Percentiles rank a stretch among this genome's conserved stretches.
phyloP scores from a whole-genome alignment of 1,140 invertebrate genomes.

The Helicoverpa armigera region DNA sequence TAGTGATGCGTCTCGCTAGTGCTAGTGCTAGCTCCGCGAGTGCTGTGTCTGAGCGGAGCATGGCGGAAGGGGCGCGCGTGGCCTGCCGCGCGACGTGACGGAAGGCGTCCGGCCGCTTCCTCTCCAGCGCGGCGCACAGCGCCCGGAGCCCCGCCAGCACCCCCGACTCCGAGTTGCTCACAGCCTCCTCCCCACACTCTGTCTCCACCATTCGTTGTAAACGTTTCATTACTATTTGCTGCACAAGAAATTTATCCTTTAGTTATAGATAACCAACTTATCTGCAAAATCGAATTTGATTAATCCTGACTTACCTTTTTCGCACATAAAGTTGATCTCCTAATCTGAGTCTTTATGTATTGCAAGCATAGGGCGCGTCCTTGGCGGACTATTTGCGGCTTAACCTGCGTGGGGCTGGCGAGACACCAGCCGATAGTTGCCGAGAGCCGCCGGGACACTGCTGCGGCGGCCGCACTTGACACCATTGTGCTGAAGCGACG shows the following conservation, averaged over 20 bases:
- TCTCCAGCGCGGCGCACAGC: slow-evolving; percentile 80
- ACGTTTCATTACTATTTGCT: slow-evolving; percentile 82
- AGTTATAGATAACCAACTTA: no score
- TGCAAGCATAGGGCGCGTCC: slow-evolving; percentile 82
- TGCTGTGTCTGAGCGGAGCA: slow-evolving; percentile 78
- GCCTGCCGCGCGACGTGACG: slow-evolving; percentile 81
- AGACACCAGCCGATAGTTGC: slow-evolving; percentile 83
- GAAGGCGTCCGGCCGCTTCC: slow-evolving; percentile 81
- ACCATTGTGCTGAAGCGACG: slow-evolving; percentile 83
- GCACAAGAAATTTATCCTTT: no score
- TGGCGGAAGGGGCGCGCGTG: slow-evolving; percentile 73
- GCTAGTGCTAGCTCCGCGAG: slow-evolving; percentile 81
- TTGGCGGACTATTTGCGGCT: slow-evolving; percentile 81
- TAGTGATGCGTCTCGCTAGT: slow-evolving; percentile 80
- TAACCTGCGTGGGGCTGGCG: slow-evolving; percentile 78
- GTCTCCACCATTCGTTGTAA: slow-evolving; percentile 81
- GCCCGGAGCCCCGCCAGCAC: slow-evolving; percentile 72
- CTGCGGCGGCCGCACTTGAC: slow-evolving; percentile 74
- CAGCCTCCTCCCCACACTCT: slow-evolving; percentile 80
- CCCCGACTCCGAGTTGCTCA: slow-evolving; percentile 70
- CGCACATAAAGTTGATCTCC: slow-evolving; percentile 69
- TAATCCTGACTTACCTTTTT: slow-evolving; percentile 67
- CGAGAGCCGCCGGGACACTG: slow-evolving; percentile 79
- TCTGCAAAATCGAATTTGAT: background rate
- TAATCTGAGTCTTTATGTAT: slow-evolving; percentile 81